phyloP scores from a whole-genome alignment of 2,888 invertebrate genomes.

The Cotesia congregata region DNA sequence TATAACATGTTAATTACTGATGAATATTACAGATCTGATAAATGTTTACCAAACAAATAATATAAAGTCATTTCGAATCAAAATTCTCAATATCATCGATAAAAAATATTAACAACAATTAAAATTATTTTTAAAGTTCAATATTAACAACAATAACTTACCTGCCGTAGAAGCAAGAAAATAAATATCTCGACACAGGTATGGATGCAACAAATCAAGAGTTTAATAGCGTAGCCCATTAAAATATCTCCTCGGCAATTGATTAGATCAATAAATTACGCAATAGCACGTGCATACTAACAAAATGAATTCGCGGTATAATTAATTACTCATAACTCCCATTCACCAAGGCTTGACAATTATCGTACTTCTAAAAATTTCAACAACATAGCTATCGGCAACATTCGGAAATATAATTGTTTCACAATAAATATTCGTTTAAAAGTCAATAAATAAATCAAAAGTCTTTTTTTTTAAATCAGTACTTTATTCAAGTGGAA shows the following conservation, averaged over 20 bases:
- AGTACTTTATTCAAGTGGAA: background rate
- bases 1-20: no score
- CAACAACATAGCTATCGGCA: background rate
- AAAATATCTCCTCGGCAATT: background rate
- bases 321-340: background rate
- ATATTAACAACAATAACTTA: background rate
- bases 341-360: background rate
- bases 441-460: constrained; percentile 1
- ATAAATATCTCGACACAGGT: background rate
- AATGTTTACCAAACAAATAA: no score
- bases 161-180: background rate
- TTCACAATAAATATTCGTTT: background rate
- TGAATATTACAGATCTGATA: no score
- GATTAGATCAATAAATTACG: constrained; percentile 6
- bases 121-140: background rate
- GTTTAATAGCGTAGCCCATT: background rate
- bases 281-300: background rate
- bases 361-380: background rate
- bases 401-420: background rate
- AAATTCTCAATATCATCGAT: background rate
- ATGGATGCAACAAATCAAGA: constrained; percentile 3
- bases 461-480: background rate
- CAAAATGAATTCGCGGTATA: background rate
- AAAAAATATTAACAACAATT: background rate
- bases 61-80: no score